These are phyloP conservation scores for Danio jaintianensis DNA, from an alignment of 2,797 vertebrate genomes.

Conservation along the genomic window DNA sequence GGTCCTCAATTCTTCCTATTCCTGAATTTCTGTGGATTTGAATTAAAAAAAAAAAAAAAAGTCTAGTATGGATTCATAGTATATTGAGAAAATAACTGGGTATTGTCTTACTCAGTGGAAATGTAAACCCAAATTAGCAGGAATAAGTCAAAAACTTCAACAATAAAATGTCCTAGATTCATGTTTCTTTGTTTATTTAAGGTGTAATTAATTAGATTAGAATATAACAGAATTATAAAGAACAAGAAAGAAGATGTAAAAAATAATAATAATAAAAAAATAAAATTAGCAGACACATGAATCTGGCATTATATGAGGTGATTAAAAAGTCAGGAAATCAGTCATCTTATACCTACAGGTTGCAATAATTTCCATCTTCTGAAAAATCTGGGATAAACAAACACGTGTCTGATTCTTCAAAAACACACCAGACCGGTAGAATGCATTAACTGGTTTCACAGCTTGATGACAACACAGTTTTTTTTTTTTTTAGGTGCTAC, in stretches of 20 bases:
- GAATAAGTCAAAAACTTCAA: neutral
- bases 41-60: neutral
- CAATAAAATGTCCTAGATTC: neutral
- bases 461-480: neutral
- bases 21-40: neutral
- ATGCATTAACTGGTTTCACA: conserved; percentile 6
- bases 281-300: neutral
- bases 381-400: neutral
- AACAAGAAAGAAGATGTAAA: neutral
- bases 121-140: neutral
- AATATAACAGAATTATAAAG: neutral
- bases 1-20: neutral
- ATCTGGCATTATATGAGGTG: neutral
- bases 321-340: conserved; percentile 53
- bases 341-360: conserved; percentile 18
- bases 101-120: neutral
- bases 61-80: neutral
- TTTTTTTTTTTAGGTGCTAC: neutral
- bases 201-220: neutral
- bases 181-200: neutral
- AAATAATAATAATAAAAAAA: neutral
- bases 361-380: conserved; percentile 40
- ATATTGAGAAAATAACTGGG: neutral
- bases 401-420: neutral
- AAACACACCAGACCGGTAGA: conserved; percentile 31